Evolutionary conservation across 2,113 vertebrate genomes (phyloP).

Genomic region (Macrotis lagotis): DNA sequence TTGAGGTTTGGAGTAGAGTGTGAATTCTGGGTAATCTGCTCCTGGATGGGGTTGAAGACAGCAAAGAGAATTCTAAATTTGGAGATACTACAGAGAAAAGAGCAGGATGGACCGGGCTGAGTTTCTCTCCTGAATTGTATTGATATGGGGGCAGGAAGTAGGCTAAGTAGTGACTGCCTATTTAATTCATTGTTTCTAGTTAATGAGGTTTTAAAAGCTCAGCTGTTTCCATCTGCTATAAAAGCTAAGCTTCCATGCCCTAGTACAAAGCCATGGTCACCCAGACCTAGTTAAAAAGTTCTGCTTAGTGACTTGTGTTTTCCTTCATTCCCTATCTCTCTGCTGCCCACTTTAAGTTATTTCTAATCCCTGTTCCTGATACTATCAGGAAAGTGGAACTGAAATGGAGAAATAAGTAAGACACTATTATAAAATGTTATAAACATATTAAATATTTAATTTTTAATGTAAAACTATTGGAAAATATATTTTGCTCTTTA

Average conservation of each 20-base stretch:
- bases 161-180: not conserved
- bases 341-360: not conserved
- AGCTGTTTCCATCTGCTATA: not conserved
- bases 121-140: not conserved
- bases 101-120: not conserved
- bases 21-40: not conserved
- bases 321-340: not conserved
- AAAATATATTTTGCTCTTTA: not conserved
- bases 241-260: not conserved
- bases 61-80: not conserved
- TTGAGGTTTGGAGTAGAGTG: not conserved
- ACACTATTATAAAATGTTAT: not conserved
- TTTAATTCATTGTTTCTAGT: not conserved
- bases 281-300: not conserved
- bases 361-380: not conserved
- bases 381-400: not conserved
- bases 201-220: not conserved
- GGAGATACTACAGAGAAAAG: not conserved
- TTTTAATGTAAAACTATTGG: not conserved
- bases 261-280: not conserved
- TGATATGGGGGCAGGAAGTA: not conserved
- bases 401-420: not conserved
- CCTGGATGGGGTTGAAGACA: not conserved
- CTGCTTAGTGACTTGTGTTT: not conserved
- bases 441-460: not conserved